Percentiles rank a stretch among this genome's conserved stretches.
These are phyloP conservation scores for Catostomus latipinnis DNA, from an alignment of 2,797 vertebrate genomes.

Conservation along the genomic window DNA sequence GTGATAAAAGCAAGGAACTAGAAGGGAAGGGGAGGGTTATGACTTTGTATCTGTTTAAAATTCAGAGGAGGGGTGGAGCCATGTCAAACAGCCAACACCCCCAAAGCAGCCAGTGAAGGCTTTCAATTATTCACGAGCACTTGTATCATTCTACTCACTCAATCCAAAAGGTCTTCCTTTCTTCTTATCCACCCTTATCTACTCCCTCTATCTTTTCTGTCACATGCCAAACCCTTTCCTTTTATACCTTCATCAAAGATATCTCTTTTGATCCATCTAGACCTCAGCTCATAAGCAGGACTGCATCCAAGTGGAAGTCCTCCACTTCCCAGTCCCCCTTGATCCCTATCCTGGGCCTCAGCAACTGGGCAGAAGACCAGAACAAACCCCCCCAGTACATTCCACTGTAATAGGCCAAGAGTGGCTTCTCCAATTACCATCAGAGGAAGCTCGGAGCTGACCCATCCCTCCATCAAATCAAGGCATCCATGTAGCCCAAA, in stretches of 20 bases:
- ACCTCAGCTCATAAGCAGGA: slow-evolving; percentile 74
- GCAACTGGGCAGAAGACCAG: slow-evolving; percentile 66
- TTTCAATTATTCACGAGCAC: slow-evolving; percentile 73
- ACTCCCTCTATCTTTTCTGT: slow-evolving; percentile 16
- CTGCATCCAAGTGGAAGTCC: slow-evolving; percentile 67
- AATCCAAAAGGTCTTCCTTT: too few species aligned
- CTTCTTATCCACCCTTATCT: background rate
- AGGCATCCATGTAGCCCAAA: slow-evolving; percentile 1
- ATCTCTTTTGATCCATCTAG: slow-evolving; percentile 54
- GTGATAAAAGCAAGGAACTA: slow-evolving; percentile 54
- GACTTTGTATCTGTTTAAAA: slow-evolving; percentile 62
- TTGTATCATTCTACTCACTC: slow-evolving; percentile 55
- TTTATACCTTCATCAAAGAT: slow-evolving; percentile 16
- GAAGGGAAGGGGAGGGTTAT: slow-evolving; percentile 54
- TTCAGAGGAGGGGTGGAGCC: slow-evolving; percentile 60
- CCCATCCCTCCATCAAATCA: slow-evolving; percentile 34
- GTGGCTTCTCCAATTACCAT: slow-evolving; percentile 50
- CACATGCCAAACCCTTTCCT: slow-evolving; percentile 39
- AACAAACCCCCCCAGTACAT: slow-evolving; percentile 55
- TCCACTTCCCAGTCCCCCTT: slow-evolving; percentile 72
- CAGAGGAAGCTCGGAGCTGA: slow-evolving; percentile 57
- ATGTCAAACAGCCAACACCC: slow-evolving; percentile 45
- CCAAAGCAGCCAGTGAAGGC: slow-evolving; percentile 56
- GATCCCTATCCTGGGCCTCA: slow-evolving; percentile 67
- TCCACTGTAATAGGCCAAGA: slow-evolving; percentile 60